Percentiles rank a stretch among this genome's conserved stretches.
Evolutionary conservation across 2,888 invertebrate species (phyloP).

Genomic region (Acanthosepion lycidas): DNA sequence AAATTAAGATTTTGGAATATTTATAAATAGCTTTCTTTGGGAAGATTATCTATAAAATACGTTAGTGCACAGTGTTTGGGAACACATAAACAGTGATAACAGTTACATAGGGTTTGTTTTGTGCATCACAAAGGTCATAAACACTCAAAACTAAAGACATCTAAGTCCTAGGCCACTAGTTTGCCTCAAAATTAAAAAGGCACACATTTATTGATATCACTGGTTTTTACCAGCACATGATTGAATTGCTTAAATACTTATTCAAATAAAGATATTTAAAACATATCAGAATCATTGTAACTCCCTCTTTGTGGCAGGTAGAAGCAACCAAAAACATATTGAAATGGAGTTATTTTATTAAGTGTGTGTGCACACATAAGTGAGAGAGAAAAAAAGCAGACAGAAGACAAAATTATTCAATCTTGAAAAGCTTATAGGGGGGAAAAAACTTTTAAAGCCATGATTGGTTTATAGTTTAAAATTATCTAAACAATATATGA

Average conservation of each 20-base stretch:
- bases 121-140: background rate
- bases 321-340: no score
- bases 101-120: background rate
- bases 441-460: no score
- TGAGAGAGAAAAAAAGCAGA: no score
- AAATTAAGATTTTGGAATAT: background rate
- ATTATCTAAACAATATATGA: no score
- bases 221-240: background rate
- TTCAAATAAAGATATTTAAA: no score
- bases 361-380: no score
- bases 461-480: no score
- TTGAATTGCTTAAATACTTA: background rate
- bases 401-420: no score
- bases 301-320: no score
- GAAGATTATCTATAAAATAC: background rate
- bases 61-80: background rate
- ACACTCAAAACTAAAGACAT: background rate
- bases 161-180: background rate
- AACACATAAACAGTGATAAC: background rate
- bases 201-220: background rate
- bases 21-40: background rate
- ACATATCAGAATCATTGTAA: no score
- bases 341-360: no score
- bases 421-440: no score
- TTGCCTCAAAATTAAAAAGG: background rate